Evolutionary conservation across 2,113 vertebrate genomes (phyloP), one percentile per base, ranked within the genome.

Genomic region (Phrynosoma blainvillii): DNA sequence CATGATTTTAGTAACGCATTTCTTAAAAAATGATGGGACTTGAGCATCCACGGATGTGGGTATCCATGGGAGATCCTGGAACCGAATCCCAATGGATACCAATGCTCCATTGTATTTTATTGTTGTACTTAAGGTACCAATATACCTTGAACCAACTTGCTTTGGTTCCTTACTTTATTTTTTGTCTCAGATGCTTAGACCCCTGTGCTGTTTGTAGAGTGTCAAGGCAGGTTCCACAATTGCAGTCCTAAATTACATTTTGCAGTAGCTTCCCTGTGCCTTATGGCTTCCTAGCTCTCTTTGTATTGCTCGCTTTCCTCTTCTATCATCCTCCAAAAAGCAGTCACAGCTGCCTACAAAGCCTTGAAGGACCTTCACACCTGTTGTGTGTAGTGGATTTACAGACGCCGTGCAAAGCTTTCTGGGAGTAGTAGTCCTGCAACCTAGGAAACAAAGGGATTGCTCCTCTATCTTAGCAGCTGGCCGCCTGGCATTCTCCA

Each of bases 401-500:
- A 12, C 9, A 36, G 62, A 77, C 54, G 23, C 2, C 12, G 1
- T 30, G 36, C 42, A 87, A 68, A 40, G 87, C 73, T 32, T 88
- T 68, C 23, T 88, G 87, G 87, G 74, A 84, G 42, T 68, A 30
- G 80, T 78, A 78, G 87, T 84, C 73, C 59, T 71, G 12, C 74
- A 56, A 74, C 42, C 23, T 40, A 71, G 42, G 81, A 88, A 84
- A 77, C 81, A 88, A 84, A 84, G n/a, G 62, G 9, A 59, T 88
- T 70, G 59, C 10, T 75, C 56, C 70, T 25, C 42, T 66, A 62
- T 70, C 42, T 40, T 79, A 73, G 65, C 47, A 27, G 85, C 66
- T 80, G 85, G 21, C 77, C n/a, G 52, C 71, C 62, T 87, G n/a
- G 47, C 77, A 71, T 87, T 87, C 77, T 71, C 13, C 32, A 18